A percentile compares a stretch with the other conserved stretches of the same genome.
Evolutionary conservation across 1,140 invertebrate species (phyloP).

Genomic region (Ditylenchus dipsaci): DNA sequence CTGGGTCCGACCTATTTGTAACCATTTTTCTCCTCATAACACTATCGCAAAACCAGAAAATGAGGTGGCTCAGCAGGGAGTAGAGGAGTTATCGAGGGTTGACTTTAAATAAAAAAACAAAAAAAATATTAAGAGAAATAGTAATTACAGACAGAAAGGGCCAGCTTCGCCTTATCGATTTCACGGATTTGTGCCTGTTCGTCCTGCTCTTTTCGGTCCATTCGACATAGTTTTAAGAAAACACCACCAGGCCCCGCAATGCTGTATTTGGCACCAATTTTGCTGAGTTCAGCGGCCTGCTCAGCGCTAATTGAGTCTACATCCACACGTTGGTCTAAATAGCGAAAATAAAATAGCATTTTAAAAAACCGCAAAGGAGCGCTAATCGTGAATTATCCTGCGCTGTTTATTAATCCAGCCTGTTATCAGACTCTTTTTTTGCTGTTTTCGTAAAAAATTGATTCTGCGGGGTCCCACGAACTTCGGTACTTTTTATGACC

Average conservation of each 20-base stretch:
- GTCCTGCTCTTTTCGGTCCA: conserved; percentile 47
- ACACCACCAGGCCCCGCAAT: conserved; percentile 17
- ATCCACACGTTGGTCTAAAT: conserved; percentile 43
- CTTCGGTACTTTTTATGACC: too few species aligned
- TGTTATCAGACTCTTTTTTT: too few species aligned
- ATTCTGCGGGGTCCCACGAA: too few species aligned
- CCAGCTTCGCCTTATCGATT: conserved; percentile 53
- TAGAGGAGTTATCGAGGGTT: too few species aligned
- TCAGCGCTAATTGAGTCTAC: conserved; percentile 41
- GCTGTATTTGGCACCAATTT: conserved; percentile 41
- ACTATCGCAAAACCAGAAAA: too few species aligned
- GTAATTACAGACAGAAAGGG: conserved; percentile 48
- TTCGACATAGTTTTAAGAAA: conserved; percentile 38
- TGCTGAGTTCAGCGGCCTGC: conserved; percentile 34
- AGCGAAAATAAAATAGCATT: neutral
- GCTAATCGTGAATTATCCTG: too few species aligned
- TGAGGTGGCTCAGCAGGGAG: too few species aligned
- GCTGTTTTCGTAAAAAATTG: too few species aligned
- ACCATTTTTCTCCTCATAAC: too few species aligned
- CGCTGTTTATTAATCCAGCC: too few species aligned
- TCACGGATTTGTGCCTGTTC: conserved; percentile 45
- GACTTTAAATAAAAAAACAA: neutral
- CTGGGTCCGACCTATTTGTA: too few species aligned
- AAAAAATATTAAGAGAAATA: conserved; percentile 5
- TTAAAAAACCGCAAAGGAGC: neutral